Evolutionary conservation across 2,888 invertebrate genomes (phyloP).

Genomic region (Erpobdella octoculata): DNA sequence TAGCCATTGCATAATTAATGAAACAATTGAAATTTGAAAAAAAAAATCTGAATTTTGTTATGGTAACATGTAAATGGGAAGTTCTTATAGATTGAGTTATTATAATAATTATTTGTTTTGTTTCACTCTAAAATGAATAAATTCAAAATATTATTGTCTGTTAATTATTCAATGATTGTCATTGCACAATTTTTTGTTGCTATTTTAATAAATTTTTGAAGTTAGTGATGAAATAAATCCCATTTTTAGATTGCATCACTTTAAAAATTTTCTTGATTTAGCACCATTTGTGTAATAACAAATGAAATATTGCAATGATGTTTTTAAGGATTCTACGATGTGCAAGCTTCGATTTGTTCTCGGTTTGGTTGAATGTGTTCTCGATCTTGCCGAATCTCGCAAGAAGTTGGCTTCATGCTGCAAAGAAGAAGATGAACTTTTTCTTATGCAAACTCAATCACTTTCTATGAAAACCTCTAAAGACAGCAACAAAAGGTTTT

Average conservation of each 20-base stretch:
- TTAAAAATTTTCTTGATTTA: too few species aligned
- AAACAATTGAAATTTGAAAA: neutral
- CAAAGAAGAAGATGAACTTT: neutral
- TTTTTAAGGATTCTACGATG: conserved; percentile 58
- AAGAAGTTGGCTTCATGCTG: conserved; percentile 38
- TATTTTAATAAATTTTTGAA: too few species aligned
- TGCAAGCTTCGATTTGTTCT: conserved; percentile 93
- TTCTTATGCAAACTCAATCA: neutral
- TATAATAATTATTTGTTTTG: neutral
- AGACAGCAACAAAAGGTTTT: neutral
- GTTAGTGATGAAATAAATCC: too few species aligned
- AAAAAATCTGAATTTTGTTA: neutral
- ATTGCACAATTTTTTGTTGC: too few species aligned
- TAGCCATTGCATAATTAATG: neutral
- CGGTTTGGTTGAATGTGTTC: conserved; percentile 85
- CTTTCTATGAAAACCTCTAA: neutral
- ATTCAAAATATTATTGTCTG: neutral
- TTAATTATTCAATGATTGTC: neutral
- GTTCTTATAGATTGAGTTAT: neutral
- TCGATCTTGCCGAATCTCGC: conserved; percentile 61
- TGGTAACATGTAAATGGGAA: neutral
- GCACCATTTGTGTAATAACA: neutral
- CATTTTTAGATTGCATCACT: too few species aligned
- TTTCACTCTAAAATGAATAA: too few species aligned
- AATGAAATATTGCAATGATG: neutral